Percentiles rank a stretch among this genome's conserved stretches.
phyloP scores from a whole-genome alignment of 2,888 invertebrate species.

The Tholera decimalis region DNA sequence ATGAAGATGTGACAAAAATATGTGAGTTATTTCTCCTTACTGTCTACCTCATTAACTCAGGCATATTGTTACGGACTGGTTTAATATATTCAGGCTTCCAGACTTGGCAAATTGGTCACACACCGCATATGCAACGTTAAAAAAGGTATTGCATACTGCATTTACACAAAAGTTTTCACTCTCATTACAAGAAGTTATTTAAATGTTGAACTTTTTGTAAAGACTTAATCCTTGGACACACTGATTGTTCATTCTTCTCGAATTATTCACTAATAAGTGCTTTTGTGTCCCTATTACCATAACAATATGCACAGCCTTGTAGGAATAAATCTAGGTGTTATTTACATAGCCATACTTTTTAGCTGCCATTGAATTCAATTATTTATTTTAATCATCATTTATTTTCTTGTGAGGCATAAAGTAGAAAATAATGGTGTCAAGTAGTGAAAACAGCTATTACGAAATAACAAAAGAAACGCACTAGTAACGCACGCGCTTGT shows the following conservation, averaged over 20 bases:
- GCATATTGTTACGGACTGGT: constrained; percentile 31
- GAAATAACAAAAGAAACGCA: too few relatives aligned
- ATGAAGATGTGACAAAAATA: constrained; percentile 12
- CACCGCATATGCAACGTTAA: constrained; percentile 27
- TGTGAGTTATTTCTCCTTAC: background rate
- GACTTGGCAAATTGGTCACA: constrained; percentile 55
- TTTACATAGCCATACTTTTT: constrained; percentile 42
- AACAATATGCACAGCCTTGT: constrained; percentile 55
- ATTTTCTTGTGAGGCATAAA: constrained; percentile 2
- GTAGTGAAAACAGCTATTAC: background rate
- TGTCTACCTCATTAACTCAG: constrained; percentile 15
- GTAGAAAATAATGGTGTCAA: background rate
- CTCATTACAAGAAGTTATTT: constrained; percentile 51
- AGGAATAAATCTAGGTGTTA: constrained; percentile 43
- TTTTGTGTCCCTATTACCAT: constrained; percentile 48
- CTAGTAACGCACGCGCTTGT: too few relatives aligned
- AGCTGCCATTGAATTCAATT: constrained; percentile 28
- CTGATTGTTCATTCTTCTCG: constrained; percentile 54
- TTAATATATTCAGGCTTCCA: constrained; percentile 45
- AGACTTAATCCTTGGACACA: constrained; percentile 54
- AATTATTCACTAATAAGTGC: constrained; percentile 51
- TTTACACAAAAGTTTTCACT: constrained; percentile 57
- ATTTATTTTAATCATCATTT: constrained; percentile 29
- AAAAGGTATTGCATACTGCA: constrained; percentile 46
- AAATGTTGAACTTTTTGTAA: constrained; percentile 45